phyloP scores from a whole-genome alignment of 2,113 vertebrate species.

The Prolemur simus region DNA sequence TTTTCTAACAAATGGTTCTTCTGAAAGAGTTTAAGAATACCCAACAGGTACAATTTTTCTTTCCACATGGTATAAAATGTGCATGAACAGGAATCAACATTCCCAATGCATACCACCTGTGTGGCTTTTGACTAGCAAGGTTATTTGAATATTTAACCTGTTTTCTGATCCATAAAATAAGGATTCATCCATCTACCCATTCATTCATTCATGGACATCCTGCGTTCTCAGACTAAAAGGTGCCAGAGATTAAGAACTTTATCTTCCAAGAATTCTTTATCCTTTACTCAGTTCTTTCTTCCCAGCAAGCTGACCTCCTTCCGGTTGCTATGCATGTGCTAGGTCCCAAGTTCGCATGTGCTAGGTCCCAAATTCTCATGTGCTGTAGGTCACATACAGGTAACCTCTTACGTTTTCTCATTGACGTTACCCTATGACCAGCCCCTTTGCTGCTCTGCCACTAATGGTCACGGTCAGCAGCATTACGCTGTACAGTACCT shows the following conservation, averaged over 20 bases:
- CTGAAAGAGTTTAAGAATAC: background rate
- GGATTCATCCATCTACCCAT: background rate
- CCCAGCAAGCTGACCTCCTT: background rate
- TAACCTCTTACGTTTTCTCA: background rate
- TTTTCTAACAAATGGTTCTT: background rate
- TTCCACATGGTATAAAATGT: background rate
- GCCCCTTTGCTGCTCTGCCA: background rate
- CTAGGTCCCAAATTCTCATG: background rate
- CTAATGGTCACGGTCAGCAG: background rate
- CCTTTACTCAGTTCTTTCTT: background rate
- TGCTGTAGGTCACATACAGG: background rate
- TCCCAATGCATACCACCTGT: rapidly evolving
- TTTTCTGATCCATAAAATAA: background rate
- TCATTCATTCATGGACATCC: background rate
- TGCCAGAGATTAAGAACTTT: background rate
- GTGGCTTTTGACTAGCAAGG: background rate
- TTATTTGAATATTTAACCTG: background rate
- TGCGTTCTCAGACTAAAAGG: background rate
- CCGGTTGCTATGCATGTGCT: background rate
- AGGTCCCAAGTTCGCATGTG: background rate
- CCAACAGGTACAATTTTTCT: background rate
- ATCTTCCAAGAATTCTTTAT: background rate
- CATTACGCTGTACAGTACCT: background rate
- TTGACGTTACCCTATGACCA: background rate
- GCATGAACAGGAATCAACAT: background rate